Base-by-base conservation (phyloP, 2,797 vertebrate species). In the Scolopax rusticola region DNA sequence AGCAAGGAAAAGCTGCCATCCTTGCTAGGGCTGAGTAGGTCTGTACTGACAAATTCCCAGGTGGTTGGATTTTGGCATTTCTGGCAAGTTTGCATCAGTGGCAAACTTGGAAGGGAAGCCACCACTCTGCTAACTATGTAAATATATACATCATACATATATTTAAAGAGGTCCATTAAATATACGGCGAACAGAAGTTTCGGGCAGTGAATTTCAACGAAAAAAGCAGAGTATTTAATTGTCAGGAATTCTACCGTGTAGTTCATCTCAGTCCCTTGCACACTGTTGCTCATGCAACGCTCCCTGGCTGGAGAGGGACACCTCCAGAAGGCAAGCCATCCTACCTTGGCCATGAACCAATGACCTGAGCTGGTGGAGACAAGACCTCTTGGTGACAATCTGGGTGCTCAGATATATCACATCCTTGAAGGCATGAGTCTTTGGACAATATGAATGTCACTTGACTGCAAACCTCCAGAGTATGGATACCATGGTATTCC, bases 101-200 rank as follows among this genome's bases (percentile, higher is more conserved):
- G 79, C 77, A 87, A 76, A 84, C 59, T 84, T 92, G 89, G 89
- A 95, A 96, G 84, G 75, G 81, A 95, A 95, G 87, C n/a, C 36
- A 60, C 25, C 75, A 32, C 84, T 93, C 78, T 87, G 32, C 75
- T 90, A 63, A 64, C 51, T 74, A n/a, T 74, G 86, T 70, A 87
- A 89, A 89, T 79, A 82, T n/a, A 45, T 36, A 59, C 25, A 87
- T 89, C 88, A 82, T 67, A 24, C 43, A 40, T 3, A 1, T 77
- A 67, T 84, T 94, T 80, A 82, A 90, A 87, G 24, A 85, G 40
- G 18, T 68, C 38, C 1, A 3, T 92, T 89, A 93, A 93, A 84
- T 63, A 60, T 6, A 74, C 32, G 70, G 41, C 0, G 3, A 90
- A 53, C 40, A 89, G 43, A 76, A 90, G 33, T 45, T 68, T 40